Conservation (phyloP, 2,888 invertebrate species). For the Watsonalla cultraria region DNA sequence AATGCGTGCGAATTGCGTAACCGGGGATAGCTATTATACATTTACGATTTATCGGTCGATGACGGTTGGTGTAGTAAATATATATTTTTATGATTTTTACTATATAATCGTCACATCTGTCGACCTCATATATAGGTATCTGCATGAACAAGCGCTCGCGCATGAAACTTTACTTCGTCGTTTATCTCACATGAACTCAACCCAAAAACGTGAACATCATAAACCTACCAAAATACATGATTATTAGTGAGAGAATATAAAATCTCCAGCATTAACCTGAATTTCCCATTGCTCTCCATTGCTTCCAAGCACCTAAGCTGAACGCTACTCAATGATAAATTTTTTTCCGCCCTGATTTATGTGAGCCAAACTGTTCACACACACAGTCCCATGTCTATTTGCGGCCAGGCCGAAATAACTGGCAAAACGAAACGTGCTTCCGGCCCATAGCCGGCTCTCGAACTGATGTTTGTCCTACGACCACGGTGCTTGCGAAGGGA, state of each 20-base stretch:
- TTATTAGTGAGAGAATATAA: slow-evolving; percentile 11
- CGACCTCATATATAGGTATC: too few relatives aligned
- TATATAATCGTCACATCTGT: too few relatives aligned
- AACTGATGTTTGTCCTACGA: slow-evolving; percentile 36
- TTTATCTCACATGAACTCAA: background rate
- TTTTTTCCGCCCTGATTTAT: slow-evolving; percentile 52
- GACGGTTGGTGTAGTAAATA: too few relatives aligned
- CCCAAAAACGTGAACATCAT: too few relatives aligned
- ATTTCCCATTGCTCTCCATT: slow-evolving; percentile 14
- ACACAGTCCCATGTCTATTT: slow-evolving; percentile 54
- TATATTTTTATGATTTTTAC: too few relatives aligned
- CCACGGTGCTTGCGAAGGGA: slow-evolving; percentile 44
- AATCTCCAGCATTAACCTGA: slow-evolving; percentile 31
- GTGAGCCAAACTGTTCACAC: slow-evolving; percentile 46
- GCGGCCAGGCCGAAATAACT: slow-evolving; percentile 58
- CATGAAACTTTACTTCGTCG: background rate
- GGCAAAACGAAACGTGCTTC: slow-evolving; percentile 57
- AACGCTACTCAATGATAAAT: slow-evolving; percentile 47
- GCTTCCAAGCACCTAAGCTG: slow-evolving; percentile 11
- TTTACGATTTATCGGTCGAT: too few relatives aligned
- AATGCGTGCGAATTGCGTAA: too few relatives aligned
- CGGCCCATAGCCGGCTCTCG: slow-evolving; percentile 39
- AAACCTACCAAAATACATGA: background rate
- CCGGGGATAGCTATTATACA: too few relatives aligned
- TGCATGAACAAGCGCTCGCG: background rate